Conservation (phyloP, 2,888 invertebrate genomes). For the Agrochola lota region DNA sequence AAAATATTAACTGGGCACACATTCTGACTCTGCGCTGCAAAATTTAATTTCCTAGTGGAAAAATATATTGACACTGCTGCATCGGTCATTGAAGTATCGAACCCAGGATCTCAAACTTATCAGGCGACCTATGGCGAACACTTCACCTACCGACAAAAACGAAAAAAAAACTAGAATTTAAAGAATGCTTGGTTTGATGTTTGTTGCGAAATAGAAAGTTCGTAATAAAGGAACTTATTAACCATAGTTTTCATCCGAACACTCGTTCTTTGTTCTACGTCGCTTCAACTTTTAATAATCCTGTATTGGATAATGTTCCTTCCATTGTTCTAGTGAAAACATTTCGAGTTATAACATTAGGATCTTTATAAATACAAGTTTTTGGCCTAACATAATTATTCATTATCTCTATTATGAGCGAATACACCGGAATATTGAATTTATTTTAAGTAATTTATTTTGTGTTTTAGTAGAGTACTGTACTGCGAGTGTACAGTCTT, state of each 20-base stretch:
- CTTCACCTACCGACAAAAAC: not conserved
- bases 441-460: not conserved
- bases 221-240: not conserved
- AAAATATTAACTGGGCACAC: not conserved
- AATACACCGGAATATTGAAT: not conserved
- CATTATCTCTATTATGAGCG: not conserved
- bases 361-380: slow-evolving; percentile 12
- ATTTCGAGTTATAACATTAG: not conserved
- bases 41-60: not conserved
- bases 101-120: not conserved
- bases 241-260: not conserved
- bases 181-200: not conserved
- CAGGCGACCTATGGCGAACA: not conserved
- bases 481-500: not conserved
- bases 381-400: too few relatives aligned
- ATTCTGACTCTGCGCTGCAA: not conserved
- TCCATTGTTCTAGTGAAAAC: slow-evolving; percentile 9
- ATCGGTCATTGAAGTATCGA: not conserved
- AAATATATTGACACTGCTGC: not conserved
- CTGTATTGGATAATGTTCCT: slow-evolving; percentile 2
- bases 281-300: slow-evolving; percentile 16
- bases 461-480: not conserved
- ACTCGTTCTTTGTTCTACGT: slow-evolving; percentile 17
- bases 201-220: not conserved
- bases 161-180: too few relatives aligned